These are phyloP conservation scores for Hirudo medicinalis DNA, from an alignment of 1,140 invertebrate species.

Conservation along the genomic window DNA sequence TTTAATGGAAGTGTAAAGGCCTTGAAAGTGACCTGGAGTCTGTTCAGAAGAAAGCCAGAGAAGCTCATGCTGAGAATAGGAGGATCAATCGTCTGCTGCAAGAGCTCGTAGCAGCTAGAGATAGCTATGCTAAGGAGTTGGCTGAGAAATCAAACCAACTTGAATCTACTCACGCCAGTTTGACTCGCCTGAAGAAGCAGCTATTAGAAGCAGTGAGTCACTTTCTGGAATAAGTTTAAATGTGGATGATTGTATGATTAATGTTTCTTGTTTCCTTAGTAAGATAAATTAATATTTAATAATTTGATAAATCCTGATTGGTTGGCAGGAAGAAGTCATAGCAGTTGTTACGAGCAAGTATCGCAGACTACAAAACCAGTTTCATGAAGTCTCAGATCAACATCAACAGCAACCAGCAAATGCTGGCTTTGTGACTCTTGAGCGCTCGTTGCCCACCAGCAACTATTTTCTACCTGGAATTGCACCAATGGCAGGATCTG, in stretches of 20 bases:
- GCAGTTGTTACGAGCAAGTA: conserved; percentile 5
- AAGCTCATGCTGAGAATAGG: conserved; percentile 1
- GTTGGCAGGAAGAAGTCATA: neutral
- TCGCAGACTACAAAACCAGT: neutral
- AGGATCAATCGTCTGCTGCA: neutral
- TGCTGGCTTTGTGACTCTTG: too few relatives aligned
- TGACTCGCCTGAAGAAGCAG: conserved; percentile 2
- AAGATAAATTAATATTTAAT: too few relatives aligned
- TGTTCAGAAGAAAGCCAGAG: neutral
- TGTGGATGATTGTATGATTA: too few relatives aligned
- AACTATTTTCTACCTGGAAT: neutral
- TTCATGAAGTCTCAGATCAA: neutral
- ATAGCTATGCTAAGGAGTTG: neutral
- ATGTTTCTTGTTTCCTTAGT: too few relatives aligned
- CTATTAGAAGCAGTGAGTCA: neutral
- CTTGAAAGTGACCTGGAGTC: neutral
- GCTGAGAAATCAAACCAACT: neutral
- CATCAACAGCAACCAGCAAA: too few relatives aligned
- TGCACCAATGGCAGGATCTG: neutral
- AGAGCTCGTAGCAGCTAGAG: neutral
- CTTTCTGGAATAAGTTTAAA: neutral
- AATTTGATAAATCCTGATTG: too few relatives aligned
- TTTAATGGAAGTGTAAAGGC: neutral
- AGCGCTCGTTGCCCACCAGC: neutral
- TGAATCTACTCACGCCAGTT: neutral